Conservation (phyloP, 2,113 vertebrate genomes). For the Capreolus pygargus region DNA sequence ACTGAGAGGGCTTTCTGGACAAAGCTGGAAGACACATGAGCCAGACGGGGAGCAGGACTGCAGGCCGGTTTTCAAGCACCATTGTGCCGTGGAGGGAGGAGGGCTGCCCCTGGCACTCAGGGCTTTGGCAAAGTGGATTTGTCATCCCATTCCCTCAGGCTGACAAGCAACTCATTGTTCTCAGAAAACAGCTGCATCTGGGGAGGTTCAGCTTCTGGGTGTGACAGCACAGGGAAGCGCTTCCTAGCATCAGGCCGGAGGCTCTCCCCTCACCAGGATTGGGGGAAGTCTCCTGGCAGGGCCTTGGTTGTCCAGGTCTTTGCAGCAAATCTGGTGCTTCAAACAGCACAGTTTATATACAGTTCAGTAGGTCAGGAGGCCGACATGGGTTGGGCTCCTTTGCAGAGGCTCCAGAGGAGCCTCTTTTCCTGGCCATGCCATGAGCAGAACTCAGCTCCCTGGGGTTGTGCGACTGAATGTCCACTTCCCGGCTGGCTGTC, state of each 20-base stretch:
- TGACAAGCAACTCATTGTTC: conserved; percentile 43
- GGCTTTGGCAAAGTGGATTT: conserved; percentile 31
- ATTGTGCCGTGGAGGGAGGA: neutral
- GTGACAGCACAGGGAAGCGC: neutral
- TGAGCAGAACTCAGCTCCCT: neutral
- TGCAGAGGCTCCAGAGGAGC: neutral
- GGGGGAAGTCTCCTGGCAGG: neutral
- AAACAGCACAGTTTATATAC: neutral
- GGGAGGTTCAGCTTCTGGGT: neutral
- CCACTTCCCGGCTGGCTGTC: neutral
- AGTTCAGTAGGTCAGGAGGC: neutral
- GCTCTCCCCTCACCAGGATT: neutral
- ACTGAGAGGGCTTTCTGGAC: neutral
- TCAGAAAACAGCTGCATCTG: neutral
- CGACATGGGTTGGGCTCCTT: neutral
- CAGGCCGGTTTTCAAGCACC: conserved; percentile 23
- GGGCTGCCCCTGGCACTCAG: neutral
- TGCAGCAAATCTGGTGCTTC: neutral
- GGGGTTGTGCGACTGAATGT: neutral
- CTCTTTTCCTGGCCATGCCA: neutral
- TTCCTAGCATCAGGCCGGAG: neutral
- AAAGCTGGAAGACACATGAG: neutral
- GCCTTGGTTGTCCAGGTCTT: neutral
- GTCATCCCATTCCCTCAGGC: conserved; percentile 12
- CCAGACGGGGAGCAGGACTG: neutral